Evolutionary conservation across 2,888 invertebrate species (phyloP).

Genomic region (Papilio gigon): DNA sequence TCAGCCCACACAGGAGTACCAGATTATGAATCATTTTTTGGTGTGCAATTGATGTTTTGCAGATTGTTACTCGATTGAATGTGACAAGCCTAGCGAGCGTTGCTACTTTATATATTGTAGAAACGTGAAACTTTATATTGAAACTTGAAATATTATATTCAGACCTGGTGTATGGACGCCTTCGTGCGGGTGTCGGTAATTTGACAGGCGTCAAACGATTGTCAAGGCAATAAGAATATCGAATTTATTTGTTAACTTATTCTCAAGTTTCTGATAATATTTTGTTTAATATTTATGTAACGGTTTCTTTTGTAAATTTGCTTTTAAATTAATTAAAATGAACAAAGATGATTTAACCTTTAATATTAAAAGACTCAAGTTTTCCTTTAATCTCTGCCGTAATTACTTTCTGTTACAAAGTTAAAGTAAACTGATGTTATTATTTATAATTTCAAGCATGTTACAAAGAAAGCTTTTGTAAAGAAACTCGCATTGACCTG

Average conservation of each 20-base stretch:
- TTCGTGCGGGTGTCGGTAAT: conserved; percentile 16
- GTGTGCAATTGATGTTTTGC: not conserved
- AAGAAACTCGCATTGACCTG: not conserved
- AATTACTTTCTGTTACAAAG: not conserved
- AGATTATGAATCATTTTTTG: conserved; percentile 39
- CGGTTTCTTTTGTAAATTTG: not conserved
- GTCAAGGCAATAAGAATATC: conserved; percentile 20
- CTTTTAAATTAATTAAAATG: too few species aligned
- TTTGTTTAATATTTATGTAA: not conserved
- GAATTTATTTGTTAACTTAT: conserved; percentile 14
- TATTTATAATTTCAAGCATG: not conserved
- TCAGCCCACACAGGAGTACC: conserved; percentile 51
- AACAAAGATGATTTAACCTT: too few species aligned
- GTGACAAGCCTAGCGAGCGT: not conserved
- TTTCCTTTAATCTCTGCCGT: not conserved
- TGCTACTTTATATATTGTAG: conserved; percentile 20
- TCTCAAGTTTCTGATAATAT: conserved; percentile 3
- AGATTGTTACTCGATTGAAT: not conserved
- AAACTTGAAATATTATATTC: conserved; percentile 30
- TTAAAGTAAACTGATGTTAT: not conserved
- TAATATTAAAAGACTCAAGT: not conserved
- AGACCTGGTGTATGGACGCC: not conserved
- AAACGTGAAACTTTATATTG: conserved; percentile 21
- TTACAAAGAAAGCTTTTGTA: too few species aligned
- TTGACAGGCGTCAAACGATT: conserved; percentile 17